Evolutionary conservation across 2,113 vertebrate genomes (phyloP).

Genomic region (Poeciliopsis prolifica): DNA sequence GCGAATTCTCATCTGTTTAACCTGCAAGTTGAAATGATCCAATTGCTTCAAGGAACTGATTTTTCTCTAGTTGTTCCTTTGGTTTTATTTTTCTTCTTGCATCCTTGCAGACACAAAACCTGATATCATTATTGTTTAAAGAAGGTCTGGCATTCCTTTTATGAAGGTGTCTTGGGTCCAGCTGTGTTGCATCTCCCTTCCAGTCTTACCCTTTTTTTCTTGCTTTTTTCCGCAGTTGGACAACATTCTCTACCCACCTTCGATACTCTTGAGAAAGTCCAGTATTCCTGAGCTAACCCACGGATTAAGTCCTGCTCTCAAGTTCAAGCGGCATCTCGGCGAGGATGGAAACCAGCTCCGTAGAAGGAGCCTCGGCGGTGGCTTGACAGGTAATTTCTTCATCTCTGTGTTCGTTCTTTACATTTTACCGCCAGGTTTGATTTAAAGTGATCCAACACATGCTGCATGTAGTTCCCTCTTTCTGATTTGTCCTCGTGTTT

Average conservation of each 20-base stretch:
- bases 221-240: slow-evolving; percentile 81
- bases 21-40: too few species aligned
- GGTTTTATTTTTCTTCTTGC: background rate
- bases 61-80: background rate
- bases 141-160: background rate
- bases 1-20: too few species aligned
- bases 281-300: slow-evolving; percentile 88
- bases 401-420: background rate
- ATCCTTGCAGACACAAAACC: background rate
- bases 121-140: too few species aligned
- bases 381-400: slow-evolving; percentile 75
- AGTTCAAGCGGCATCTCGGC: slow-evolving; percentile 86
- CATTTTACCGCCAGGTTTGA: background rate
- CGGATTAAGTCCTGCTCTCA: slow-evolving; percentile 78
- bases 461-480: background rate
- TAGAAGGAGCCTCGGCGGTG: slow-evolving; percentile 93
- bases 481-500: background rate
- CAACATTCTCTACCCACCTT: slow-evolving; percentile 87
- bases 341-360: slow-evolving; percentile 88
- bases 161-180: background rate
- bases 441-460: background rate
- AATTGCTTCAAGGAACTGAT: too few species aligned
- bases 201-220: background rate
- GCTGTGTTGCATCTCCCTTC: background rate
- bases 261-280: slow-evolving; percentile 84